Percentiles rank a stretch among this genome's conserved stretches.
These are phyloP conservation scores for Macropis europaea DNA, from an alignment of 2,888 invertebrate genomes.

Conservation along the genomic window DNA sequence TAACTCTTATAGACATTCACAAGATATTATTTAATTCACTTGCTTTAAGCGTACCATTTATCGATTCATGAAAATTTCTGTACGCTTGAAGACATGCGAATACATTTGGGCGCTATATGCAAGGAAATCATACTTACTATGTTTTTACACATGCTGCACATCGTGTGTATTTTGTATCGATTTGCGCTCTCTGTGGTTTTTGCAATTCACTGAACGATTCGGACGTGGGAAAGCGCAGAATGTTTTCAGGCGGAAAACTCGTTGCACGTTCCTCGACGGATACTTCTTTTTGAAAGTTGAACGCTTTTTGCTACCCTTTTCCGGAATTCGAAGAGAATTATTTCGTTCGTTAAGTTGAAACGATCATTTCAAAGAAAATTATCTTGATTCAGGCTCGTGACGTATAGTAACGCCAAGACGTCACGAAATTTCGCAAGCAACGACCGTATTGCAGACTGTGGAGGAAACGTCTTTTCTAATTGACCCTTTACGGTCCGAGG, in stretches of 20 bases:
- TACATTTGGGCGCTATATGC: slow-evolving; percentile 4
- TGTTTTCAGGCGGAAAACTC: slow-evolving; percentile 58
- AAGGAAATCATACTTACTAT: slow-evolving; percentile 17
- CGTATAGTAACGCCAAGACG: neutral
- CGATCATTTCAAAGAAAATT: slow-evolving; percentile 49
- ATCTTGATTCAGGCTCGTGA: slow-evolving; percentile 6
- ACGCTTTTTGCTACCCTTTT: slow-evolving; percentile 49
- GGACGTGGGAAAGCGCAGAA: slow-evolving; percentile 58
- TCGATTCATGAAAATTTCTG: neutral
- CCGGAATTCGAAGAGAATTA: slow-evolving; percentile 45
- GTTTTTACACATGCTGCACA: slow-evolving; percentile 29
- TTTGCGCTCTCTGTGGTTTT: slow-evolving; percentile 45
- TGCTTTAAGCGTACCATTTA: neutral
- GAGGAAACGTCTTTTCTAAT: no score
- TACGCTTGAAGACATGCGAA: slow-evolving; percentile 4
- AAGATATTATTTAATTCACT: no score
- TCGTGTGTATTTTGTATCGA: slow-evolving; percentile 31
- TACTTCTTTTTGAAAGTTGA: slow-evolving; percentile 52
- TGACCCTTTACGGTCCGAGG: no score
- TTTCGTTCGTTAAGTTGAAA: slow-evolving; percentile 61
- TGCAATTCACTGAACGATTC: slow-evolving; percentile 52
- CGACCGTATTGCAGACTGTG: no score
- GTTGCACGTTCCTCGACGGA: slow-evolving; percentile 35
- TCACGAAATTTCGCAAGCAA: neutral
- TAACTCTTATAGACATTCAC: no score